Evolutionary conservation across 2,113 vertebrate genomes (phyloP), one percentile per base, ranked within the genome.

Genomic region (Ahaetulla prasina): DNA sequence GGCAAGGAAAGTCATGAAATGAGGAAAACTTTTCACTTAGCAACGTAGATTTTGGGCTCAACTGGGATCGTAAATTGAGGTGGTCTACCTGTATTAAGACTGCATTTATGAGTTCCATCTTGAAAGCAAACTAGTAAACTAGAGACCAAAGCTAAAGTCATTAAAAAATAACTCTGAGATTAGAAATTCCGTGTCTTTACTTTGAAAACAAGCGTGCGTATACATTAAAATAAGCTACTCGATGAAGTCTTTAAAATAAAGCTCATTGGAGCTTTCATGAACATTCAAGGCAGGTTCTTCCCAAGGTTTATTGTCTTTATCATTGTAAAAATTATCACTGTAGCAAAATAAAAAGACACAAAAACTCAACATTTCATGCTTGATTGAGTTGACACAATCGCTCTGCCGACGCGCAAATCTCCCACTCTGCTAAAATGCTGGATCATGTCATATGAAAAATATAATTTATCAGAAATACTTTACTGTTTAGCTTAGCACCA

Each of bases 131-230:
- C 14, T 12, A 39, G 16, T 22, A 80, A 7, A n/a, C 20, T 8
- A 54, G 86, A 88, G 4, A n/a, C 18, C 35, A 53, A 53, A 8
- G 47, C 84, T 16, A n/a, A n/a, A 35, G 63, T 12, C 52, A 16
- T 53, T 53, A n/a, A 63, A 4, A 4, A 63, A 16, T 5, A 74
- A 35, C 2, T n/a, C 20, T 88, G 25, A 22, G 16, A 45, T 84
- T 20, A 50, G 2, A 3, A 8, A 10, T 89, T 90, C 43, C 1
- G 57, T 54, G 50, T n/a, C 12, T 89, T 89, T 88, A 63, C 84
- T 92, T 22, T 27, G 2, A 87, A 14, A 4, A 39, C 27, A 45
- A 11, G 12, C 2, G 35, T 14, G 27, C 1, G n/a, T 0, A 87
- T 14, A 86, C 53, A 91, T 39, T 22, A 30, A n/a, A 3, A 88